Conservation (phyloP, 2,113 vertebrate genomes). For the Salvator merianae region DNA sequence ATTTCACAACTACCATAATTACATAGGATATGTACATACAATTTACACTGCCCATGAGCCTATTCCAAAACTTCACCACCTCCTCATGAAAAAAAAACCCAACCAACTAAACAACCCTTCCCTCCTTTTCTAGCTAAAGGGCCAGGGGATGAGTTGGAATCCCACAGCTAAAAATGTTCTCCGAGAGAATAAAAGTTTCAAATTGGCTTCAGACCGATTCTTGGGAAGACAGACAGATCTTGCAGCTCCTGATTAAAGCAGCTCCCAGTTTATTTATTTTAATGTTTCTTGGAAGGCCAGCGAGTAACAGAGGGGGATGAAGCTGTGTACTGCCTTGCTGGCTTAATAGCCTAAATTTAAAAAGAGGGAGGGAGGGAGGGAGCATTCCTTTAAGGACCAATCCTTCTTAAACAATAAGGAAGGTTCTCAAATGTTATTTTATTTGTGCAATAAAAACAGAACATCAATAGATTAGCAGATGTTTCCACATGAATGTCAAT, state of each 20-base stretch:
- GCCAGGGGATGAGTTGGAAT: neutral
- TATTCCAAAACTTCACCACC: slow-evolving; percentile 62
- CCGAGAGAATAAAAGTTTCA: neutral
- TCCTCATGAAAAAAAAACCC: no score
- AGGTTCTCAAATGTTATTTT: no score
- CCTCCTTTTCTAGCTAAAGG: slow-evolving; percentile 24
- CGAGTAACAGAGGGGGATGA: neutral
- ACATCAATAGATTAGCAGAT: no score
- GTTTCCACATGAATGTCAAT: no score
- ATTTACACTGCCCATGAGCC: slow-evolving; percentile 41
- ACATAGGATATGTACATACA: slow-evolving; percentile 31
- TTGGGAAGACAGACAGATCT: neutral
- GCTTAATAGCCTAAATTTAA: no score
- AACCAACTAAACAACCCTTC: neutral
- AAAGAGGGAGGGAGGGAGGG: neutral
- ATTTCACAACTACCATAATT: slow-evolving; percentile 68
- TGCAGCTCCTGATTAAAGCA: neutral
- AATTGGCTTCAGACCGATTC: neutral
- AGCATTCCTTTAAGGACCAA: neutral
- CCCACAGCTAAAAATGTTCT: neutral
- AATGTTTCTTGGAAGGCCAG: neutral
- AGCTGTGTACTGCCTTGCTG: no score
- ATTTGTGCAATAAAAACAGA: no score
- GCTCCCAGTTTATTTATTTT: neutral
- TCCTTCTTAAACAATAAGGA: neutral